These are phyloP conservation scores for Ctena decussata DNA, from an alignment of 2,888 invertebrate genomes.

Conservation along the genomic window DNA sequence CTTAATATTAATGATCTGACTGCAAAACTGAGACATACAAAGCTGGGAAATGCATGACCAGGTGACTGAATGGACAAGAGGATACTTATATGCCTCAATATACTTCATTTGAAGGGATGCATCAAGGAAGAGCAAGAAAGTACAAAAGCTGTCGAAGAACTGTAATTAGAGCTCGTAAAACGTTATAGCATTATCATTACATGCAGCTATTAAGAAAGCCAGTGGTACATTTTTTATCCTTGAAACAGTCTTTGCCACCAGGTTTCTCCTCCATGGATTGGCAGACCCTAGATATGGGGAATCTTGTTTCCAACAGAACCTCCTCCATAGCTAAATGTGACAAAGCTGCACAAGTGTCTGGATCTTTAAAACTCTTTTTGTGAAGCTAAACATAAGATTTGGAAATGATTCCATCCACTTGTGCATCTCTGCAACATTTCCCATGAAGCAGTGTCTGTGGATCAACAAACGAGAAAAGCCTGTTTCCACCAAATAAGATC, in stretches of 20 bases:
- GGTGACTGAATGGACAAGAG: too few species aligned
- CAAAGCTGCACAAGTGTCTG: neutral
- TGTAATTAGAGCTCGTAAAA: neutral
- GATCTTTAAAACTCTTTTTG: neutral
- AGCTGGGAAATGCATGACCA: too few species aligned
- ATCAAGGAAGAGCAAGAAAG: too few species aligned
- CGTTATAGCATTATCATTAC: neutral
- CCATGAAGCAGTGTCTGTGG: constrained; percentile 14
- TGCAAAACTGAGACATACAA: too few species aligned
- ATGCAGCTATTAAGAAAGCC: neutral
- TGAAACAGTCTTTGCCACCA: neutral
- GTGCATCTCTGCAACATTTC: neutral
- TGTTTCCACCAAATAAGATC: neutral
- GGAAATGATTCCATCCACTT: neutral
- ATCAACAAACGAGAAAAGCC: neutral
- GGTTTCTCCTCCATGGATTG: neutral
- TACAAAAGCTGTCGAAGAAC: too few species aligned
- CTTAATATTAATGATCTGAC: too few species aligned
- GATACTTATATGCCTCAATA: too few species aligned
- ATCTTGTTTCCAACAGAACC: constrained; percentile 9
- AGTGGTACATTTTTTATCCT: neutral
- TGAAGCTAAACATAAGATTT: neutral
- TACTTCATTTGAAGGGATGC: too few species aligned
- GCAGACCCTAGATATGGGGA: neutral
- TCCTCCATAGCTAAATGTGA: neutral